Conservation (phyloP, 2,888 invertebrate species). For the Alsophila aescularia region DNA sequence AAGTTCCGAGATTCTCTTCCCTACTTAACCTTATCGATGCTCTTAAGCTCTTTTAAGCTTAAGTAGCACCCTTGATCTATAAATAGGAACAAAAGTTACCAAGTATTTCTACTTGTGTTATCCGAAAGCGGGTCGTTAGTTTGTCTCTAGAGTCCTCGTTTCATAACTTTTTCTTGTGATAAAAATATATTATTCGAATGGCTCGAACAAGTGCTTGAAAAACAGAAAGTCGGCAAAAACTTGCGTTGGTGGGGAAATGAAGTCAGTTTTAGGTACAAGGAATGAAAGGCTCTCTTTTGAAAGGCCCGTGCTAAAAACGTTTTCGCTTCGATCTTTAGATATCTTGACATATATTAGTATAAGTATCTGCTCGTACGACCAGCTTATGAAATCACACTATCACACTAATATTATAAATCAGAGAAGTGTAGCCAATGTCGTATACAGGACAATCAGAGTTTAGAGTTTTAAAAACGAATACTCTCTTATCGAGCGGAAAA, state of each 20-base stretch:
- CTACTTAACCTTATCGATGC: conserved; percentile 28
- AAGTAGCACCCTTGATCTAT: conserved; percentile 32
- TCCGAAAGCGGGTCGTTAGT: conserved; percentile 36
- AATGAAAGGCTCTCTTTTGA: not conserved
- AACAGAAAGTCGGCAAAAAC: conserved; percentile 22
- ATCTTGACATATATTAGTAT: not conserved
- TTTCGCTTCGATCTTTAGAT: not conserved
- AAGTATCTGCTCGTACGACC: no score
- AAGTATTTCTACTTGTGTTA: conserved; percentile 35
- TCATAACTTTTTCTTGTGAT: conserved; percentile 36
- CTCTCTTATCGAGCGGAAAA: no score
- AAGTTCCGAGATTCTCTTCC: conserved; percentile 19
- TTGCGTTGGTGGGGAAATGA: conserved; percentile 22
- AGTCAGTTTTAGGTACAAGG: not conserved
- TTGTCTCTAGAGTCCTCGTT: conserved; percentile 29
- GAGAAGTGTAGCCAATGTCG: no score
- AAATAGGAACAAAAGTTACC: conserved; percentile 33
- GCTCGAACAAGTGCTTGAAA: conserved; percentile 25
- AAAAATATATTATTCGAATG: conserved; percentile 37
- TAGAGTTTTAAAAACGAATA: no score
- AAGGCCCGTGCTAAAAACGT: not conserved
- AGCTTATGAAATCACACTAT: no score
- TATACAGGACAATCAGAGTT: no score
- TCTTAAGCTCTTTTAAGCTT: conserved; percentile 30
- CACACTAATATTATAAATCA: no score